Conservation (phyloP, 2,888 invertebrate genomes). For the Drosophila kanekoi region DNA sequence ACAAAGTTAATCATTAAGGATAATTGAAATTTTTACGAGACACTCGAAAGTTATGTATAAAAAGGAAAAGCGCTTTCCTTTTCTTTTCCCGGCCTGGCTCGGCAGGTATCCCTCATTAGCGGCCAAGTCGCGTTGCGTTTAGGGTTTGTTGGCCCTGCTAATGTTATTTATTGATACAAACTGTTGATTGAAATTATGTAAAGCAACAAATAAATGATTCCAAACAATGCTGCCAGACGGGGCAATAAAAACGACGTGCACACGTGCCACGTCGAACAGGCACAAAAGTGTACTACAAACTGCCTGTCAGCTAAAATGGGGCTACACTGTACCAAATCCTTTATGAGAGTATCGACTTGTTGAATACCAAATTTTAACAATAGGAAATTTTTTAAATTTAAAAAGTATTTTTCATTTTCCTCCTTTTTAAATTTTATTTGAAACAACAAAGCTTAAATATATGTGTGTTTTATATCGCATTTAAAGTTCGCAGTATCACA, state of each 20-base stretch:
- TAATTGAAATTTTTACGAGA: constrained; percentile 83
- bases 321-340: constrained; percentile 3
- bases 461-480: too few species aligned
- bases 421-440: too few species aligned
- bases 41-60: constrained; percentile 62
- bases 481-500: too few species aligned
- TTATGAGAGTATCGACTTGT: not conserved
- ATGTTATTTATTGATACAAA: constrained; percentile 66
- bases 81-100: constrained; percentile 5
- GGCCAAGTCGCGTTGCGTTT: constrained; percentile 1
- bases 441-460: too few species aligned
- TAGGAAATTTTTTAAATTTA: too few species aligned
- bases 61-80: constrained; percentile 15
- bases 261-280: constrained; percentile 44
- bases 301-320: constrained; percentile 34
- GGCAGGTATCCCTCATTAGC: constrained; percentile 69
- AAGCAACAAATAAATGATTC: constrained; percentile 33
- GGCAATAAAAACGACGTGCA: constrained; percentile 33
- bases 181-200: constrained; percentile 71
- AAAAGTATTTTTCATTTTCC: too few species aligned
- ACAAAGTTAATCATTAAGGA: constrained; percentile 83
- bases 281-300: constrained; percentile 32
- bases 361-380: too few species aligned
- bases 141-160: constrained; percentile 17
- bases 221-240: constrained; percentile 27